A percentile compares a stretch with the other conserved stretches of the same genome.
Conservation (phyloP, 2,888 invertebrate genomes). For the Thymelicus sylvestris region DNA sequence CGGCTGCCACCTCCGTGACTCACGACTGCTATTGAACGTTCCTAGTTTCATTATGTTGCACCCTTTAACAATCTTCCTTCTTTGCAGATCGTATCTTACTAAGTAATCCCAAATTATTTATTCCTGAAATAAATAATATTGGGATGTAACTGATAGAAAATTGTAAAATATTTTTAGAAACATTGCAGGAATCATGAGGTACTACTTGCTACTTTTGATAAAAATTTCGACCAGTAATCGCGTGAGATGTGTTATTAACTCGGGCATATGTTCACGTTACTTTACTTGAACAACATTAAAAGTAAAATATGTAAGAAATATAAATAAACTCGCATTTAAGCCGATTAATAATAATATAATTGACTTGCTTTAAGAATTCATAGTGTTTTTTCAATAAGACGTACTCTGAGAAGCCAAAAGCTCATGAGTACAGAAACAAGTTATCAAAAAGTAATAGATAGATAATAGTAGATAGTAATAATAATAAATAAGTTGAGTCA, state of each 20-base stretch:
- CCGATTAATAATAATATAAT: background rate
- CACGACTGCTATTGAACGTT: background rate
- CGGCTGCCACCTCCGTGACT: conserved; percentile 11
- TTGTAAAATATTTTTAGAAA: background rate
- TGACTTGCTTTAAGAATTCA: background rate
- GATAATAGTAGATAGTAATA: background rate
- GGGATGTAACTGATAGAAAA: conserved; percentile 12
- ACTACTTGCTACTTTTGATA: background rate
- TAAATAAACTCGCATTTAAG: too few relatives aligned
- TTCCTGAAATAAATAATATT: conserved; percentile 29
- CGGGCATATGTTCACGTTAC: background rate
- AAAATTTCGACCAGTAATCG: background rate
- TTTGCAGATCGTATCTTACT: conserved; percentile 7
- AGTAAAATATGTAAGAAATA: background rate
- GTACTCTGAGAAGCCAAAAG: background rate
- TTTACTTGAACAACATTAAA: background rate
- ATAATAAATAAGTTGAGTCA: background rate
- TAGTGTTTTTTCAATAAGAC: background rate
- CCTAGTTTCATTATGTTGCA: background rate
- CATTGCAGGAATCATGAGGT: conserved; percentile 21
- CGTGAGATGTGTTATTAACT: background rate
- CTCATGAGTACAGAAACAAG: background rate
- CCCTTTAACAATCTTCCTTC: background rate
- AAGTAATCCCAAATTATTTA: conserved; percentile 17
- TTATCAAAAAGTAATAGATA: background rate